These are phyloP conservation scores for Anthoscopus minutus DNA, from an alignment of 2,113 vertebrate species.

Conservation along the genomic window DNA sequence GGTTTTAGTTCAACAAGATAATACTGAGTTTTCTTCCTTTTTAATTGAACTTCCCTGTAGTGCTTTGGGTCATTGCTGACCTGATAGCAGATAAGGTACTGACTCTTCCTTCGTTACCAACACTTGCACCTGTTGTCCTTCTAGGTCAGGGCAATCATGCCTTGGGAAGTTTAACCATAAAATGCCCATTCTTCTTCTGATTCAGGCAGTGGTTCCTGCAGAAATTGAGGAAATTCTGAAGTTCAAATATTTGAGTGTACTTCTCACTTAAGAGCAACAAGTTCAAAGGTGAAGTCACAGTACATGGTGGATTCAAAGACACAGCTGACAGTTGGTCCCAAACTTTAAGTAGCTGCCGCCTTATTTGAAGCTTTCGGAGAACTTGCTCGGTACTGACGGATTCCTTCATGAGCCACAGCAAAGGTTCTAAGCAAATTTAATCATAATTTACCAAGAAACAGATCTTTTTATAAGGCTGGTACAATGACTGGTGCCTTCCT, in stretches of 20 bases:
- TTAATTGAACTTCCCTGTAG: background rate
- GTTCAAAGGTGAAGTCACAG: background rate
- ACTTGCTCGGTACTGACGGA: background rate
- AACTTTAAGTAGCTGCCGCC: background rate
- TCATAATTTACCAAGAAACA: background rate
- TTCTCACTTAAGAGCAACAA: background rate
- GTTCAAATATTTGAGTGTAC: background rate
- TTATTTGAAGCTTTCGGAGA: background rate
- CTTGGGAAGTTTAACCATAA: background rate
- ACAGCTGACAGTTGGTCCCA: background rate
- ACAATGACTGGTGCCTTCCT: background rate
- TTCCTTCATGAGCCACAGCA: background rate
- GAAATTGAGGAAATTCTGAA: background rate
- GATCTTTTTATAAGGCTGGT: background rate
- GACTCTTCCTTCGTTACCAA: background rate
- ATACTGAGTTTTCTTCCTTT: background rate
- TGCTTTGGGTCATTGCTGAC: background rate
- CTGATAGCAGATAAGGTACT: background rate
- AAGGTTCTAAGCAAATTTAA: background rate
- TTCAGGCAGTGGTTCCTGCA: background rate
- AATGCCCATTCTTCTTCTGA: background rate
- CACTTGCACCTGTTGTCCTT: background rate
- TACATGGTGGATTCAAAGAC: rapidly evolving
- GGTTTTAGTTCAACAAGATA: background rate
- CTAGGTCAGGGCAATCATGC: background rate